phyloP scores from a whole-genome alignment of 2,797 vertebrate species.

The Sebastiscus albofasciatus region DNA sequence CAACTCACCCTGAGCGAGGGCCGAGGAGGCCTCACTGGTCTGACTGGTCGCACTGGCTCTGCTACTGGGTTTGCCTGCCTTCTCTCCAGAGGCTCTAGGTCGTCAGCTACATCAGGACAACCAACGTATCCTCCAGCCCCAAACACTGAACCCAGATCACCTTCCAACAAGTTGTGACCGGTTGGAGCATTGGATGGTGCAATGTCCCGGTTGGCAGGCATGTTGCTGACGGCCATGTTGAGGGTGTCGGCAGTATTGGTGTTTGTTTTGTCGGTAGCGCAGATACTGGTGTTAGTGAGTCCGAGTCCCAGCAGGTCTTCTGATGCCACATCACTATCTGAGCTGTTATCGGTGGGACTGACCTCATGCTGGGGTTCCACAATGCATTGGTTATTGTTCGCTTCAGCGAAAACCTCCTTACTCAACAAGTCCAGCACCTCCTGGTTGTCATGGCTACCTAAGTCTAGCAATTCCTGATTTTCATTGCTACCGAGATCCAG shows the following conservation, averaged over 20 bases:
- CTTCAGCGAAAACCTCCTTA: slow-evolving; percentile 45
- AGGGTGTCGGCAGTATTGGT: slow-evolving; percentile 17
- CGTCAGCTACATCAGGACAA: slow-evolving; percentile 77
- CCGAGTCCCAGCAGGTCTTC: slow-evolving; percentile 56
- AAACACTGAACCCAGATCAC: slow-evolving; percentile 71
- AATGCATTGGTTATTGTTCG: slow-evolving; percentile 63
- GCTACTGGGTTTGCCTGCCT: slow-evolving; percentile 33
- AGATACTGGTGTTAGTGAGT: slow-evolving; percentile 25
- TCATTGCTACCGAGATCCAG: slow-evolving; percentile 22
- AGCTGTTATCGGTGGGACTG: slow-evolving; percentile 58
- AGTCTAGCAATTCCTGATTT: slow-evolving; percentile 47
- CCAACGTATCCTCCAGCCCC: slow-evolving; percentile 71
- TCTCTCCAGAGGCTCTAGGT: slow-evolving; percentile 64
- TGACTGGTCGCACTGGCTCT: slow-evolving; percentile 46
- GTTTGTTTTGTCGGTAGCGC: slow-evolving; percentile 24
- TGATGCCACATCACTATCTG: slow-evolving; percentile 58
- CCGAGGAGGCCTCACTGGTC: slow-evolving; percentile 75
- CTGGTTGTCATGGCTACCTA: slow-evolving; percentile 54
- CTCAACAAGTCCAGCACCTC: slow-evolving; percentile 47
- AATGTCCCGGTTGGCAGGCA: slow-evolving; percentile 20
- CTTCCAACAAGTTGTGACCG: slow-evolving; percentile 46
- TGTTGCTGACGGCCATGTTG: slow-evolving; percentile 15
- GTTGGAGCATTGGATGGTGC: slow-evolving; percentile 1
- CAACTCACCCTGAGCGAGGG: slow-evolving; percentile 76
- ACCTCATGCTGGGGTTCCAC: slow-evolving; percentile 26